Evolutionary conservation across 2,797 vertebrate genomes (phyloP).

Genomic region (Smutsia temminckii): DNA sequence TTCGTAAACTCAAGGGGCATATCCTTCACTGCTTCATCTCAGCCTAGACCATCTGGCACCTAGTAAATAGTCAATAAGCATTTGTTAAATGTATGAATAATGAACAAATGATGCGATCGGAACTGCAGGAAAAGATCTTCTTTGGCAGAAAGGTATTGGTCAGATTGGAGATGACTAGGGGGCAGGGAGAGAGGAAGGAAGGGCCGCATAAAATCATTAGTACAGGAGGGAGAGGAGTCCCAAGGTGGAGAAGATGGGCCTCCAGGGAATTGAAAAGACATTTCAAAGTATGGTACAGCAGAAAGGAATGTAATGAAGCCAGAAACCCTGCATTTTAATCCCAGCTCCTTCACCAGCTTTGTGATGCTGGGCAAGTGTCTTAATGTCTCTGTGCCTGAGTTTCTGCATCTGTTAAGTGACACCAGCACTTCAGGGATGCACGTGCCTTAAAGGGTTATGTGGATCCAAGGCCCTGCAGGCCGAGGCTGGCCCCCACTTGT

Average conservation of each 20-base stretch:
- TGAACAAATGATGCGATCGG: not conserved
- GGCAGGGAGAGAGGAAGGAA: not conserved
- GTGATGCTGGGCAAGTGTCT: not conserved
- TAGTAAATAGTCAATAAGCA: not conserved
- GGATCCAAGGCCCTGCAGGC: rapidly evolving
- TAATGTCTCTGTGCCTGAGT: not conserved
- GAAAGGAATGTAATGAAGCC: not conserved
- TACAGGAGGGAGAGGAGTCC: not conserved
- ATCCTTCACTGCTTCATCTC: too few relatives aligned
- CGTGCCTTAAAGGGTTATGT: not conserved
- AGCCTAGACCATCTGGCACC: not conserved
- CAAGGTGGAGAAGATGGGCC: not conserved
- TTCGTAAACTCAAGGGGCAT: not conserved
- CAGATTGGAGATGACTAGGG: not conserved
- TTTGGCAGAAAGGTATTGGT: not conserved
- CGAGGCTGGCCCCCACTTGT: rapidly evolving
- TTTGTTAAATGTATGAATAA: too few relatives aligned
- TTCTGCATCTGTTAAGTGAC: not conserved
- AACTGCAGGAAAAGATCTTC: not conserved
- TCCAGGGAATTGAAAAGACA: not conserved
- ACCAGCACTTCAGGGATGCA: not conserved
- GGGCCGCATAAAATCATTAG: not conserved
- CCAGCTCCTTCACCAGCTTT: not conserved
- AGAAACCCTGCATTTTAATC: not conserved
- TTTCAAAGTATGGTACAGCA: not conserved